Conservation (phyloP, 35 echinoderm and acorn worm genomes). For the Ptychodera flava region DNA sequence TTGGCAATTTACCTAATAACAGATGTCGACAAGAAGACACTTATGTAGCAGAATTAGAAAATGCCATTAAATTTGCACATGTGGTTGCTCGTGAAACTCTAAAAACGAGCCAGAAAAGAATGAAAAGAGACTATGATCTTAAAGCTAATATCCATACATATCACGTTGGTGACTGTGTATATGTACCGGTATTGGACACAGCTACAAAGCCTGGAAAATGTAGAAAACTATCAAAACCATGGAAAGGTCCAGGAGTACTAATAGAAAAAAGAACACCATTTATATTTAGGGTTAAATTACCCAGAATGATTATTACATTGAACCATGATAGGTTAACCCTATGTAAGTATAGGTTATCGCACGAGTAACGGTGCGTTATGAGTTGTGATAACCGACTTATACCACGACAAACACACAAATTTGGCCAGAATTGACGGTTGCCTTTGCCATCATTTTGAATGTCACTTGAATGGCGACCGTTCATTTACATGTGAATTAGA, state of each 20-base stretch:
- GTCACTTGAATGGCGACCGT: no score
- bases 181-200: slow-evolving; percentile 6
- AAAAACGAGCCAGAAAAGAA: not conserved
- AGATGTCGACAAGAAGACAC: not conserved
- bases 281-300: slow-evolving; percentile 23
- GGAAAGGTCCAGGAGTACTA: slow-evolving; percentile 12
- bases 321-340: slow-evolving; percentile 38
- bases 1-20: no score
- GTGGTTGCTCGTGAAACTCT: not conserved
- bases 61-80: not conserved
- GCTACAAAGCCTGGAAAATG: not conserved
- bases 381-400: no score
- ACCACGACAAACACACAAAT: no score
- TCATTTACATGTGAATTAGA: no score
- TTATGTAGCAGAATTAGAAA: not conserved
- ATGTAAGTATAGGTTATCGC: no score
- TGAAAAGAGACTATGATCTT: slow-evolving; percentile 29
- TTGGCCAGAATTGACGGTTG: no score
- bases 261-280: slow-evolving; percentile 10
- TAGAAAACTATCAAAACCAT: not conserved
- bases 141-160: not conserved
- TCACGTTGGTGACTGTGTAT: slow-evolving; percentile 4
- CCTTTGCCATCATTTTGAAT: no score
- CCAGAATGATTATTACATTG: slow-evolving; percentile 3
- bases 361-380: no score